Percentiles rank a stretch among this genome's conserved stretches.
These are phyloP conservation scores for Actinernus sp. DNA, from an alignment of 92 coral and sea anemone species.

Conservation along the genomic window DNA sequence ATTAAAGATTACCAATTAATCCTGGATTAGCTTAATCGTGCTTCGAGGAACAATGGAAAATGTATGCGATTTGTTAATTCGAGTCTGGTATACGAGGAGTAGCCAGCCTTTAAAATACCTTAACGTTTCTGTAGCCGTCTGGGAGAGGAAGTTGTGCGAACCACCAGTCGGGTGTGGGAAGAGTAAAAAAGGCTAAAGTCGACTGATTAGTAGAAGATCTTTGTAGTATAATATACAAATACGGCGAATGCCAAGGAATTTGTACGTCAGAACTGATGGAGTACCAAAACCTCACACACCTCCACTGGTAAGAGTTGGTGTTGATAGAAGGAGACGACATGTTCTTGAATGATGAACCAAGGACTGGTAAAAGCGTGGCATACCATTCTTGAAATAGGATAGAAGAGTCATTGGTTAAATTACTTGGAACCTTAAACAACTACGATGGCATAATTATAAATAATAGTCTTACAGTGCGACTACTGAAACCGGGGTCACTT, in stretches of 20 bases:
- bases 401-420: not conserved
- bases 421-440: too few species aligned
- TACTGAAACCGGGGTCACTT: too few species aligned
- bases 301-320: conserved; percentile 34
- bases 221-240: not conserved
- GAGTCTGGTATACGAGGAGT: too few species aligned
- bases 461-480: too few species aligned
- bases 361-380: not conserved
- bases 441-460: too few species aligned
- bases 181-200: not conserved
- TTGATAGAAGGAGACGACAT: conserved; percentile 29
- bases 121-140: not conserved
- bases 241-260: not conserved
- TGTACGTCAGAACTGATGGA: not conserved
- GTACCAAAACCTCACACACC: conserved; percentile 59
- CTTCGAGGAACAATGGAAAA: too few species aligned
- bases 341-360: not conserved
- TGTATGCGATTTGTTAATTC: too few species aligned
- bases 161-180: not conserved
- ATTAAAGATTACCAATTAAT: too few species aligned
- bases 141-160: not conserved
- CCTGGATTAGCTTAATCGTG: too few species aligned
- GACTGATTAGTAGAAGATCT: not conserved
- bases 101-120: too few species aligned
- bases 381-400: not conserved